Evolutionary conservation across 2,797 vertebrate species (phyloP).

Genomic region (Diplodus sargus): DNA sequence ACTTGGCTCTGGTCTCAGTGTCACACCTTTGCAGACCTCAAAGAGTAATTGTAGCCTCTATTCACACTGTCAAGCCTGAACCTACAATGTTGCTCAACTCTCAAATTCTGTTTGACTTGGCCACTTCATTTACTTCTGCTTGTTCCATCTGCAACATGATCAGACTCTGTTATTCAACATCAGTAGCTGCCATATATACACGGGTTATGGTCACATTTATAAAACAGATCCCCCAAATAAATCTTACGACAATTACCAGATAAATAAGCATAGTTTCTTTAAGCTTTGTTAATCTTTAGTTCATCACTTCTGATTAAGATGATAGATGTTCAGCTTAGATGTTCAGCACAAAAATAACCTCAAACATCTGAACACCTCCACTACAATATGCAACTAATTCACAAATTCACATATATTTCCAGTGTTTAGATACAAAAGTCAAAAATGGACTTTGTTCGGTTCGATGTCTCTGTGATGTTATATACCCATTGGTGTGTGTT

Average conservation of each 20-base stretch:
- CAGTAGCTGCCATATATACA: not conserved
- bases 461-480: constrained; percentile 11
- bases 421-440: not conserved
- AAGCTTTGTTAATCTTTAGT: not conserved
- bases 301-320: not conserved
- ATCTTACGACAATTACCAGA: not conserved
- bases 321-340: too few relatives aligned
- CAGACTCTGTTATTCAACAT: not conserved
- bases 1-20: not conserved
- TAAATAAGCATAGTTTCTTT: not conserved
- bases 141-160: constrained; percentile 28
- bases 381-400: not conserved
- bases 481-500: not conserved
- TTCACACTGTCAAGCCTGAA: constrained; percentile 37
- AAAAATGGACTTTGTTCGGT: not conserved
- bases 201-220: not conserved
- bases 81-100: constrained; percentile 43
- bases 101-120: constrained; percentile 48
- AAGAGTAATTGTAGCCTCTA: not conserved
- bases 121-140: constrained; percentile 4
- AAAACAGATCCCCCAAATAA: not conserved
- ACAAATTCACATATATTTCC: not conserved
- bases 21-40: not conserved
- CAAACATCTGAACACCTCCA: not conserved
- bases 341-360: not conserved